phyloP scores from a whole-genome alignment of 2,113 vertebrate species.

The Protomyctophum bolini region DNA sequence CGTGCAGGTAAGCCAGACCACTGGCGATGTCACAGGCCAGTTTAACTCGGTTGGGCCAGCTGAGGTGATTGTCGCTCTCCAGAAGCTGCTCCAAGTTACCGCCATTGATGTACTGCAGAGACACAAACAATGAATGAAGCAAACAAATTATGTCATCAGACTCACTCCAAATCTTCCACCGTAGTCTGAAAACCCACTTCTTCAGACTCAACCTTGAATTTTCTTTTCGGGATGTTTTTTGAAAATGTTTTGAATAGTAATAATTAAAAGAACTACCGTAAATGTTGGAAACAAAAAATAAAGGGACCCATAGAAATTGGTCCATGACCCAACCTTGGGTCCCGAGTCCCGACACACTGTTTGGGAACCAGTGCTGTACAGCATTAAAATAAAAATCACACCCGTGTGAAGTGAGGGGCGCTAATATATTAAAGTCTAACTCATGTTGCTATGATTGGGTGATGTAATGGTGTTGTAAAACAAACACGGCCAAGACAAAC shows the following conservation, averaged over 20 bases:
- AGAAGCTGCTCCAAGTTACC: constrained; percentile 97
- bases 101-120: constrained; percentile 92
- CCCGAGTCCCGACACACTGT: constrained; percentile 49
- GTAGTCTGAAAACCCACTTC: too few relatives aligned
- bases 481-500: too few relatives aligned
- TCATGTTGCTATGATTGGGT: too few relatives aligned
- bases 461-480: too few relatives aligned
- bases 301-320: not conserved
- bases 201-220: not conserved
- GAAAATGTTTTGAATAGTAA: not conserved
- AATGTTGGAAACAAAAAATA: not conserved
- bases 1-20: constrained; percentile 92
- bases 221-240: not conserved
- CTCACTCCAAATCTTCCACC: too few relatives aligned
- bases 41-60: constrained; percentile 90
- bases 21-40: constrained; percentile 88
- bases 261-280: not conserved
- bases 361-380: constrained; percentile 5
- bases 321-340: not conserved
- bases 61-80: constrained; percentile 90
- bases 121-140: not conserved
- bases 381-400: too few relatives aligned
- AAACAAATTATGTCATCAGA: too few relatives aligned
- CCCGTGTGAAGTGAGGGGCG: not conserved
- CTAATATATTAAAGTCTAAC: too few relatives aligned